Percentiles rank a stretch among this genome's conserved stretches.
These are phyloP conservation scores for Atherinomorus stipes DNA, from an alignment of 2,113 vertebrate genomes.

Conservation along the genomic window DNA sequence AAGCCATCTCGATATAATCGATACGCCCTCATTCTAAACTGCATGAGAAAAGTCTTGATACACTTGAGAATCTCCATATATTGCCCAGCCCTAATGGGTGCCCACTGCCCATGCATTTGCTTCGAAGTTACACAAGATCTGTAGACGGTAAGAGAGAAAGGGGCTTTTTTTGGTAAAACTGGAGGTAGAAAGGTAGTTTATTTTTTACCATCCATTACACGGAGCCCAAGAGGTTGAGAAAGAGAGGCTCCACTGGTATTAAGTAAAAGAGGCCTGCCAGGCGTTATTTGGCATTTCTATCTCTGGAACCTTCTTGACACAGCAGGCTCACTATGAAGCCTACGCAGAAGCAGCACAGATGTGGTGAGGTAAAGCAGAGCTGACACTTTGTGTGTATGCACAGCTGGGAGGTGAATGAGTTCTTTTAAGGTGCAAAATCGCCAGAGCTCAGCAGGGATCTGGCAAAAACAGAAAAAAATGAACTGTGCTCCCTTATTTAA, in stretches of 20 bases:
- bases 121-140: no score
- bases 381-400: constrained; percentile 29
- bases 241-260: constrained; percentile 2
- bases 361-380: constrained; percentile 53
- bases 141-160: no score
- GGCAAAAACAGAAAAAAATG: constrained; percentile 1
- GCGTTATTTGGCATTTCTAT: constrained; percentile 36
- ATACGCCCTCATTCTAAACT: no score
- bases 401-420: constrained; percentile 50
- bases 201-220: constrained; percentile 38
- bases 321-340: constrained; percentile 23
- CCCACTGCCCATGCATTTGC: no score
- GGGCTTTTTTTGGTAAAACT: no score
- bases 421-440: constrained; percentile 22
- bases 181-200: constrained; percentile 12
- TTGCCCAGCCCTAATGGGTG: no score
- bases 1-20: no score
- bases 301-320: constrained; percentile 35
- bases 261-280: constrained; percentile 22
- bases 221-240: neutral
- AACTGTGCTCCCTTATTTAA: neutral
- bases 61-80: no score
- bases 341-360: constrained; percentile 14
- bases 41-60: no score
- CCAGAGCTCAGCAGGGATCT: constrained; percentile 10